phyloP scores from a whole-genome alignment of 2,888 invertebrate genomes.

The Ametastegia equiseti region DNA sequence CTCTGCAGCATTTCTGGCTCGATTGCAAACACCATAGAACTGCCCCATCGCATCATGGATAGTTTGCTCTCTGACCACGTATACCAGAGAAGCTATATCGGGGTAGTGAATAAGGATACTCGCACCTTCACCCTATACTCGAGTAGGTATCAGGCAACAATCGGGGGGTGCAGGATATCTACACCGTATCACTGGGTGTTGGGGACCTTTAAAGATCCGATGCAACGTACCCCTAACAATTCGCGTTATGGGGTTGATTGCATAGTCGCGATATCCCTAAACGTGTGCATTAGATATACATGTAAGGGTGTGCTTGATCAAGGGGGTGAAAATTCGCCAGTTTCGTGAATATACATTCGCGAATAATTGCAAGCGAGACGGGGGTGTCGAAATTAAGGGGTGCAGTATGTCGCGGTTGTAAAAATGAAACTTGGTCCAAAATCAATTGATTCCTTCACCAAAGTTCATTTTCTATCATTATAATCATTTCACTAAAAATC shows the following conservation, averaged over 20 bases:
- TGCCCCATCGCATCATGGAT: slow-evolving; percentile 38
- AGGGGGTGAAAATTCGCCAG: neutral
- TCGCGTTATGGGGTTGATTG: neutral
- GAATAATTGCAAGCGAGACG: no score
- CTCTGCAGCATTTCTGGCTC: neutral
- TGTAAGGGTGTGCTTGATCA: neutral
- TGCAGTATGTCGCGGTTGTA: no score
- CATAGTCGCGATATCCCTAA: neutral
- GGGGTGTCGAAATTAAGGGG: no score
- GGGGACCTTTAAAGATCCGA: neutral
- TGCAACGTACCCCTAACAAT: neutral
- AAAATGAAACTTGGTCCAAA: no score
- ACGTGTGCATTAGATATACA: neutral
- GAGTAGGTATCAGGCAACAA: slow-evolving; percentile 35
- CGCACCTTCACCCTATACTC: slow-evolving; percentile 1
- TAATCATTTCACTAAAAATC: no score
- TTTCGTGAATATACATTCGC: no score
- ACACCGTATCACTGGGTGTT: neutral
- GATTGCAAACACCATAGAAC: slow-evolving; percentile 12
- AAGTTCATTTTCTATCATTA: no score
- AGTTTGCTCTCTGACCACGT: slow-evolving; percentile 44
- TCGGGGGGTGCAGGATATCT: neutral
- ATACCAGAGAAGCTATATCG: slow-evolving; percentile 6
- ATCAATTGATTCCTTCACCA: no score
- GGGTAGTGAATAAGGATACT: slow-evolving; percentile 34